Evolutionary conservation across 2,113 vertebrate genomes (phyloP), one percentile per base, ranked within the genome.

Genomic region (Zapus hudsonius): DNA sequence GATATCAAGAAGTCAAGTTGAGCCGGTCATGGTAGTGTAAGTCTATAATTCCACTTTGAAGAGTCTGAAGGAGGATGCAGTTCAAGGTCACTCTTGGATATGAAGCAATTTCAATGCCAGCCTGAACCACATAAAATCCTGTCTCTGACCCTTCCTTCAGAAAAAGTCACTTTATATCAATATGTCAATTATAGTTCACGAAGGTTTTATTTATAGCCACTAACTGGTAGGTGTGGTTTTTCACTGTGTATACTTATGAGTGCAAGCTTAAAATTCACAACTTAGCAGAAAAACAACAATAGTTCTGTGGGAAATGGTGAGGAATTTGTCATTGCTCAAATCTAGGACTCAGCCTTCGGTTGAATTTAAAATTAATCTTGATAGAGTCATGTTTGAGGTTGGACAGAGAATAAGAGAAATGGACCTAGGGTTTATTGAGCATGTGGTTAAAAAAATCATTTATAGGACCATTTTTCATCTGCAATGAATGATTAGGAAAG

Each of bases 331-430:
- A 90, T n/a, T 64, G 42, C 79, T 96, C 69, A 89, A 55, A 88
- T 81, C 84, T 75, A 75, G 6, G 27, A 25, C 72, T 95, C 80
- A 92, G 74, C 95, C 91, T 94, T 92, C 89, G 82, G 70, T 55
- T 81, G 59, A 95, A 42, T 80, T 74, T 85, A 89, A 7, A 59
- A 96, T 96, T 96, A 85, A 96, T 97, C 96, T 97, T 96, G 44
- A 93, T 89, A 75, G 91, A 83, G 1, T 44, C 3, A 63, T 81
- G n/a, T 78, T 90, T 93, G 79, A 61, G 73, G 61, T 83, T 47
- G 66, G 78, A 87, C n/a, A 82, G 69, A 90, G 52, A 90, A 84
- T 40, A 66, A 91, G 25, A 94, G 59, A 79, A 95, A 81, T 38
- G 17, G 4, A 0, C 0, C 2, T 1, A 93, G 83, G 87, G 84